Conservation (phyloP, 30 jellyfish, hydroid and myxozoan genomes). For the Rhopilema esculentum region DNA sequence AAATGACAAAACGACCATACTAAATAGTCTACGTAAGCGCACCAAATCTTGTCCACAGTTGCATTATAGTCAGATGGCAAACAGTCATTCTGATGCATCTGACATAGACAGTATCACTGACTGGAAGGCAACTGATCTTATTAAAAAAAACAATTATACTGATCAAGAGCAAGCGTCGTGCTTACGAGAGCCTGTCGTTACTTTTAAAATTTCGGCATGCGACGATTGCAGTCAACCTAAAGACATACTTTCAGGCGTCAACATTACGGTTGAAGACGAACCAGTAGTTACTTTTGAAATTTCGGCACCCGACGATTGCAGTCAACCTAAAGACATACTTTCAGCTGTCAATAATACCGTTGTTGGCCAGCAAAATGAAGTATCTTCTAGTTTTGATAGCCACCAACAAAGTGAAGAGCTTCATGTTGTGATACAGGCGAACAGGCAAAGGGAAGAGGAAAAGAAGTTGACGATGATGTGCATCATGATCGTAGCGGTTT, state of each 20-base stretch:
- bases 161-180: not conserved
- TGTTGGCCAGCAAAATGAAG: not conserved
- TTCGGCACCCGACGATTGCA: not conserved
- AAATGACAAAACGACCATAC: not conserved
- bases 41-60: not conserved
- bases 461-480: slow-evolving; percentile 53
- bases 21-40: not conserved
- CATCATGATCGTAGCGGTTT: slow-evolving; percentile 34
- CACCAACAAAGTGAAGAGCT: no score
- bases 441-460: slow-evolving; percentile 8
- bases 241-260: not conserved
- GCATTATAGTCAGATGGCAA: not conserved
- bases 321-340: not conserved
- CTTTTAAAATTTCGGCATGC: not conserved
- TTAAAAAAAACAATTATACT: not conserved
- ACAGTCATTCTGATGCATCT: not conserved
- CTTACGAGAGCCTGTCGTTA: not conserved
- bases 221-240: not conserved
- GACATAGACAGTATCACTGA: not conserved
- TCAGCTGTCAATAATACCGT: not conserved
- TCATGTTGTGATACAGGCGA: no score
- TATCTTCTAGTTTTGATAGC: no score
- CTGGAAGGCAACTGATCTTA: not conserved
- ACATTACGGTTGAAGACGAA: not conserved
- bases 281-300: not conserved